A percentile compares a stretch with the other conserved stretches of the same genome.
Conservation (phyloP, 2,888 invertebrate genomes). For the Pomacea canaliculata region DNA sequence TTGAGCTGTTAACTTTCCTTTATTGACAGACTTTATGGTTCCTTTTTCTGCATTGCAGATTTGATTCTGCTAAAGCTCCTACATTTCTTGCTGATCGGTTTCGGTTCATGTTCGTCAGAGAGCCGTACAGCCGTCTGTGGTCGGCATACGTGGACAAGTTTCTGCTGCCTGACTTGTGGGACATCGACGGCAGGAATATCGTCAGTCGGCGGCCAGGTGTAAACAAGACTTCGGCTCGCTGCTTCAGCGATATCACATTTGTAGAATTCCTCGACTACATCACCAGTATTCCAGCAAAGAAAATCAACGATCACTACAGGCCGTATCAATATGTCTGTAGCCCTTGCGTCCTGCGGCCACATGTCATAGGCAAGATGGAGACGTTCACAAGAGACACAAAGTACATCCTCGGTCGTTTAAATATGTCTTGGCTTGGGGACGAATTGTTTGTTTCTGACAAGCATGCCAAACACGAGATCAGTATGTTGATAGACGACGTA, state of each 20-base stretch:
- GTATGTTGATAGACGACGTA: conserved; percentile 1
- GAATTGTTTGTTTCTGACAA: neutral
- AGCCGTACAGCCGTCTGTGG: conserved; percentile 31
- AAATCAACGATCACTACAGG: conserved; percentile 29
- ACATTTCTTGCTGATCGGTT: conserved; percentile 1
- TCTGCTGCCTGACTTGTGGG: conserved; percentile 33
- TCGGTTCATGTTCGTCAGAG: conserved; percentile 24
- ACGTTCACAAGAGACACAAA: conserved; percentile 24
- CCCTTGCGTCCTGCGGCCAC: conserved; percentile 26
- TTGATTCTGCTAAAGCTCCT: neutral
- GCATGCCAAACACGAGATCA: neutral
- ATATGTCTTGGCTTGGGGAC: neutral
- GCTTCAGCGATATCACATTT: conserved; percentile 23
- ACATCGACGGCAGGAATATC: conserved; percentile 1
- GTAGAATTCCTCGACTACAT: conserved; percentile 23
- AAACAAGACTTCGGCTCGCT: neutral
- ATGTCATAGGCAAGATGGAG: conserved; percentile 31
- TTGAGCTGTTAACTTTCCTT: no score
- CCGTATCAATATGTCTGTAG: conserved; percentile 25
- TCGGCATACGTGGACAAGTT: conserved; percentile 34
- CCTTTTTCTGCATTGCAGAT: neutral
- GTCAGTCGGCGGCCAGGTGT: neutral
- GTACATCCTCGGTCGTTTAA: neutral
- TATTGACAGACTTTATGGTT: no score
- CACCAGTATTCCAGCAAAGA: neutral